A percentile compares a stretch with the other conserved stretches of the same genome.
Conservation (phyloP, 2,797 vertebrate species). For the Cossypha niveicapilla region DNA sequence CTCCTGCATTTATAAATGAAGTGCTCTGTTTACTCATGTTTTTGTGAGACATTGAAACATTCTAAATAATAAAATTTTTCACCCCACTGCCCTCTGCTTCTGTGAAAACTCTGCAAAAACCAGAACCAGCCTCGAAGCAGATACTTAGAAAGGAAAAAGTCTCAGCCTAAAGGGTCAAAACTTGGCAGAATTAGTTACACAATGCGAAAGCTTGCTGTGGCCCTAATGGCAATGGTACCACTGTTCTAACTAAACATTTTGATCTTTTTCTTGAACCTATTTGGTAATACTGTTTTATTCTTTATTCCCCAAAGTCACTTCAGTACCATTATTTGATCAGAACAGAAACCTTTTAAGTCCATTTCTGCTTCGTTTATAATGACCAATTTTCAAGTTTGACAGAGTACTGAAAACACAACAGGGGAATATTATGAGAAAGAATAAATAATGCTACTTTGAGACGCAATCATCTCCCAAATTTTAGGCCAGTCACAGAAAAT, state of each 20-base stretch:
- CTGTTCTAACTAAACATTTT: not conserved
- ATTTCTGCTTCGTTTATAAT: conserved; percentile 6
- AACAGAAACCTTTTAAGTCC: not conserved
- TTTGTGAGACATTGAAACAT: not conserved
- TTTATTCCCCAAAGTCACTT: not conserved
- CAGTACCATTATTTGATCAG: not conserved
- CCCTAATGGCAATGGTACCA: not conserved
- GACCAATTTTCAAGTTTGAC: conserved; percentile 17
- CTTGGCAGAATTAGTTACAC: not conserved
- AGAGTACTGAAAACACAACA: not conserved
- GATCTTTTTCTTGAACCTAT: not conserved
- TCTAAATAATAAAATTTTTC: not conserved
- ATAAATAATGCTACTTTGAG: not conserved
- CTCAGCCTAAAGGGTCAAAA: not conserved
- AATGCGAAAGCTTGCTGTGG: not conserved
- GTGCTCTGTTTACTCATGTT: not conserved
- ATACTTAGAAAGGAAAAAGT: not conserved
- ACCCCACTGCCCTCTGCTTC: not conserved
- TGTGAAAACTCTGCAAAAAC: not conserved
- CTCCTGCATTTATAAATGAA: not conserved
- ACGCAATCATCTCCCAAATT: not conserved
- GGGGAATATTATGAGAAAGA: not conserved
- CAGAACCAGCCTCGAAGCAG: not conserved
- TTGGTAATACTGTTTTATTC: not conserved
- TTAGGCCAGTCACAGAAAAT: not conserved